Base-by-base conservation (phyloP, 2,113 vertebrate genomes). In the Urocynchramus pylzowi region DNA sequence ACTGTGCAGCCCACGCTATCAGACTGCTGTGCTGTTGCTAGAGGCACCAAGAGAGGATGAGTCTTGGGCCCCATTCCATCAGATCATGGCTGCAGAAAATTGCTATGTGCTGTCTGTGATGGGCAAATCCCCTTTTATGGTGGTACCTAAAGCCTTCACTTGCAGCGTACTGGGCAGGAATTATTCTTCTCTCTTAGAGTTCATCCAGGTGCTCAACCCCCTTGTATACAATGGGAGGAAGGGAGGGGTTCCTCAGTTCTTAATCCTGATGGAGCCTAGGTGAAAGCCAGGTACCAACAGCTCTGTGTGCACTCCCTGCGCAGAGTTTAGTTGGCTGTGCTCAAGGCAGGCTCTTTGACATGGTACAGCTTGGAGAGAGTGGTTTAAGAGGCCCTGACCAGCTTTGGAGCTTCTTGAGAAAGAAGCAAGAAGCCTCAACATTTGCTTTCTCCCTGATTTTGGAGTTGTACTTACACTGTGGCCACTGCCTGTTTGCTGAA, bases 81-180 rank as follows among this genome's bases (percentile, higher is more conserved):
- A 1, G 37, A 31, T 31, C 18, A 6, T 2, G 15, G 56, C 45
- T 70, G 45, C 49, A 69, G 67, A n/a, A 44, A 39, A 80, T 31
- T 20, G 63, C 18, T 24, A 3, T 0, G 0, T 0, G 1, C 16
- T 39, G 6, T 27, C 35, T 83, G 41, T 0, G 0, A 12, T 37
- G 22, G 30, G 13, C 6, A 31, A 12, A 26, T 68, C 33, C 44
- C 39, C 22, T 50, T 63, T 76, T 47, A 9, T 9, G 13, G 49
- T 4, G 1, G 20, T 30, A 41, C 31, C 10, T 73, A 56, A 90
- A 79, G 19, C 13, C 30, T 61, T 94, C 26, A 44, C 28, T 77
- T 30, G 8, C n/a, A 61, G 53, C 6, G 15, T 73, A 37, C 16
- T 41, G 41, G 39, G 41, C 28, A 84, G 76, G 53, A 90, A 39